Conservation (phyloP, 2,888 invertebrate species). For the Platycheirus rosarum region DNA sequence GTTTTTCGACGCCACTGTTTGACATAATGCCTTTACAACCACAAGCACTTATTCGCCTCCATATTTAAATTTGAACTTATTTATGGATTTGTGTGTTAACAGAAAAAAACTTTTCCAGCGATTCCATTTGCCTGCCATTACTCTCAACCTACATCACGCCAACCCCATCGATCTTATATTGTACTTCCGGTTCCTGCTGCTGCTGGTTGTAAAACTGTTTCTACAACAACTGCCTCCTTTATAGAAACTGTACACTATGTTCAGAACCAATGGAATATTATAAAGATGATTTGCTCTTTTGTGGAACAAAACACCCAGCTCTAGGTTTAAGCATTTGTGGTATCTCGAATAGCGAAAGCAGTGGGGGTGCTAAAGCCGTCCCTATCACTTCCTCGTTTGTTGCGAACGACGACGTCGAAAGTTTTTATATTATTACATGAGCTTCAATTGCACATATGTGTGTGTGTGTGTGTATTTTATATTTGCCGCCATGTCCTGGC, state of each 20-base stretch:
- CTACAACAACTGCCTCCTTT: slow-evolving; percentile 26
- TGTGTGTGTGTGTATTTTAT: not conserved
- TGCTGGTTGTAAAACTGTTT: slow-evolving; percentile 17
- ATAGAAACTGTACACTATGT: slow-evolving; percentile 31
- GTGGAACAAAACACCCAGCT: slow-evolving; percentile 41
- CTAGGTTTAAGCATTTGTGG: not conserved
- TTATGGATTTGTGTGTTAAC: slow-evolving; percentile 59
- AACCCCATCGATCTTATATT: slow-evolving; percentile 51
- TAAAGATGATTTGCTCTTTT: slow-evolving; percentile 67
- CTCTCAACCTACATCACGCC: not conserved
- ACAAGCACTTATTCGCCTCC: too few species aligned
- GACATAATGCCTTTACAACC: too few species aligned
- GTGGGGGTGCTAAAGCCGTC: slow-evolving; percentile 43
- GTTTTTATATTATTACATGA: slow-evolving; percentile 66
- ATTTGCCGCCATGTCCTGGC: slow-evolving; percentile 1
- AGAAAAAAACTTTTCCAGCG: slow-evolving; percentile 47
- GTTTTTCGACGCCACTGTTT: too few species aligned
- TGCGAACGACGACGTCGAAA: slow-evolving; percentile 37
- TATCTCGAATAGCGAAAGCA: slow-evolving; percentile 25
- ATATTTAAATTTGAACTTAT: slow-evolving; percentile 6
- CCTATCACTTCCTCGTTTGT: slow-evolving; percentile 27
- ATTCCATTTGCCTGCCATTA: slow-evolving; percentile 46
- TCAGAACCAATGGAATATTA: slow-evolving; percentile 47
- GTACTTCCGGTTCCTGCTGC: slow-evolving; percentile 63
- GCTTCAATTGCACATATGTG: slow-evolving; percentile 47